phyloP scores from a whole-genome alignment of 2,113 vertebrate genomes.

The Sylvia atricapilla region DNA sequence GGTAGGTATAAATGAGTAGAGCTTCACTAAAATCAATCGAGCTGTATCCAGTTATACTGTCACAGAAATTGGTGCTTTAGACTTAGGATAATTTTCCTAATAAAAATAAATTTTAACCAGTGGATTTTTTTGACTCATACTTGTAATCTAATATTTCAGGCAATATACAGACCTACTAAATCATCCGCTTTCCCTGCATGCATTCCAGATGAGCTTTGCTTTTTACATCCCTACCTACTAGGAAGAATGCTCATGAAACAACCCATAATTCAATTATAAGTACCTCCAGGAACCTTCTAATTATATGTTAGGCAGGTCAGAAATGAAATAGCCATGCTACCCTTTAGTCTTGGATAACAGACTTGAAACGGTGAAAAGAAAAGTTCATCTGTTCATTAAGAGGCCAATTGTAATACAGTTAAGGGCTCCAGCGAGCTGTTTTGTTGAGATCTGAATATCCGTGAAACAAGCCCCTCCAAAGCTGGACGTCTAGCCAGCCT shows the following conservation, averaged over 20 bases:
- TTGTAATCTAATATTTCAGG: constrained; percentile 60
- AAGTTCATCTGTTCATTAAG: constrained; percentile 62
- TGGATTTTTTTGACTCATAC: constrained; percentile 47
- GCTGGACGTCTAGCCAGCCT: background rate
- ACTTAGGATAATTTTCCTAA: constrained; percentile 63
- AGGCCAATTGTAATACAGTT: constrained; percentile 23
- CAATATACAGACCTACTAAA: constrained; percentile 44
- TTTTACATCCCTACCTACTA: constrained; percentile 47
- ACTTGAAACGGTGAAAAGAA: constrained; percentile 61
- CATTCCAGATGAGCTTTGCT: constrained; percentile 53
- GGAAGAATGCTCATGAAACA: constrained; percentile 50
- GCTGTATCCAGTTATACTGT: constrained; percentile 38
- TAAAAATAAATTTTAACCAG: constrained; percentile 61
- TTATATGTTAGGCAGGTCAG: constrained; percentile 63
- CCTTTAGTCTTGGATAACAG: constrained; percentile 58
- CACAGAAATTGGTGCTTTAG: constrained; percentile 42
- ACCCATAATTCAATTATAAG: constrained; percentile 70
- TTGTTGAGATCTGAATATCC: constrained; percentile 38
- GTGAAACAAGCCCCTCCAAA: constrained; percentile 11
- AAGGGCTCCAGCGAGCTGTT: constrained; percentile 33
- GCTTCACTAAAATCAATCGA: constrained; percentile 56
- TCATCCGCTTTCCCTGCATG: background rate
- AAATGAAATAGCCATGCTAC: constrained; percentile 58
- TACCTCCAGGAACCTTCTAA: constrained; percentile 65
- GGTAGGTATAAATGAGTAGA: constrained; percentile 36